Evolutionary conservation across 2,888 invertebrate species (phyloP), one percentile per base, ranked within the genome.

Genomic region (Tyria jacobaeae): DNA sequence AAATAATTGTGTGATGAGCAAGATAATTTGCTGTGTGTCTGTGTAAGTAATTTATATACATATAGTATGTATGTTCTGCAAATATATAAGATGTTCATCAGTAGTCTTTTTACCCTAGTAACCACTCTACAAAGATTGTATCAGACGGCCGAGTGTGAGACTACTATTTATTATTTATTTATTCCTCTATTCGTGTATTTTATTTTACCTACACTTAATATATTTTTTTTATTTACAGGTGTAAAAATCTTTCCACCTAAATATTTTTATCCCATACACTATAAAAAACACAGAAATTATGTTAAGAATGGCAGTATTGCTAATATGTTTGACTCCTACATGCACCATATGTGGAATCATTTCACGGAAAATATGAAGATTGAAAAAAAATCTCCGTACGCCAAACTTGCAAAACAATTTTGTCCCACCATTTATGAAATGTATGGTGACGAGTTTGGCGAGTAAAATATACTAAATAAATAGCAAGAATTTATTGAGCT

Each of bases 181-280:
- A 5, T 37, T 37, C 15, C 15, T 37, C 15, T 15, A n/a, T 37
- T 37, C n/a, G 17, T 17, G 9, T 3, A 1, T 2, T 41, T 17
- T 3, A 4, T 17, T 41, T 17, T 41, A 10, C 21, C 21, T 3
- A 41, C n/a, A n/a, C n/a, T n/a, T n/a, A n/a, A n/a, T n/a, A n/a
- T 4, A 21, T 21, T 4, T 10, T 3, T 15, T 25, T 47, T 15
- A 15, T 37, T 67, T 63, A 6, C 75, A 81, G 82, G 95, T 1
- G 96, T 96, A 75, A 91, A 87, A 60, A 95, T 97, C 0, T 95
- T 93, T 70, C 91, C 95, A 0, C 93, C 94, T 0, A 87, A 94
- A 17, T 84, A 90, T 1, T 96, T 97, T 80, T 97, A 96, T 83
- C 95, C 96, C 0, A 90, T 96, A 17, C 90, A 89, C 15, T 96